Evolutionary conservation across 2,113 vertebrate species (phyloP).

Genomic region (Aegotheles bennettii): DNA sequence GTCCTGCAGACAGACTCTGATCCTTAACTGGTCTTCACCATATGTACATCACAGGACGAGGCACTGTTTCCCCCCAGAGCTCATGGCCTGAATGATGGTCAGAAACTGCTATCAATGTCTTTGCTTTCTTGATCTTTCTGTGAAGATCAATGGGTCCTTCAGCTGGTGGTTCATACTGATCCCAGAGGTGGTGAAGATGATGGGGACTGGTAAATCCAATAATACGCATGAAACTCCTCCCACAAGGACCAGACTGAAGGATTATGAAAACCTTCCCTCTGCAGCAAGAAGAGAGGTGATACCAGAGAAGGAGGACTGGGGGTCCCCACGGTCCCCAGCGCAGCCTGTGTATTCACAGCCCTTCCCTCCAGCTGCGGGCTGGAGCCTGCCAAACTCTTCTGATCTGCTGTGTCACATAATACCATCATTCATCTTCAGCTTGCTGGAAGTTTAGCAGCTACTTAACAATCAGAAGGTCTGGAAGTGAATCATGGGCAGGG

Average conservation of each 20-base stretch:
- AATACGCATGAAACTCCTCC: not conserved
- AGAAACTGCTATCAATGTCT: not conserved
- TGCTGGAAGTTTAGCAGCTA: not conserved
- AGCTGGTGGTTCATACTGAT: not conserved
- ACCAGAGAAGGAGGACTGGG: not conserved
- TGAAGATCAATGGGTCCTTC: not conserved
- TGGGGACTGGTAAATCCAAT: not conserved
- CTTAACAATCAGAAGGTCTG: not conserved
- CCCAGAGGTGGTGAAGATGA: not conserved
- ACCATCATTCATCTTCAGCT: not conserved
- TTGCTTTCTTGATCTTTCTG: not conserved
- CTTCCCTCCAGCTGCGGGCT: not conserved
- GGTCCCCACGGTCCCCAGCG: accelerated
- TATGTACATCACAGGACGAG: not conserved
- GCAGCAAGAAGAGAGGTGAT: accelerated
- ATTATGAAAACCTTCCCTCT: not conserved
- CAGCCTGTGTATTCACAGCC: not conserved
- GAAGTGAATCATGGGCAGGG: not conserved
- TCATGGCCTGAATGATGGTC: not conserved
- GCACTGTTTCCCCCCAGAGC: not conserved
- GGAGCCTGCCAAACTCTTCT: not conserved
- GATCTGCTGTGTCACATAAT: not conserved
- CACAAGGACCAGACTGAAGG: not conserved
- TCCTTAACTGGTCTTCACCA: not conserved
- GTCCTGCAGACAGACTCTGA: not conserved